These are phyloP conservation scores for Euthynnus affinis DNA, from an alignment of 2,797 vertebrate species.

Conservation along the genomic window DNA sequence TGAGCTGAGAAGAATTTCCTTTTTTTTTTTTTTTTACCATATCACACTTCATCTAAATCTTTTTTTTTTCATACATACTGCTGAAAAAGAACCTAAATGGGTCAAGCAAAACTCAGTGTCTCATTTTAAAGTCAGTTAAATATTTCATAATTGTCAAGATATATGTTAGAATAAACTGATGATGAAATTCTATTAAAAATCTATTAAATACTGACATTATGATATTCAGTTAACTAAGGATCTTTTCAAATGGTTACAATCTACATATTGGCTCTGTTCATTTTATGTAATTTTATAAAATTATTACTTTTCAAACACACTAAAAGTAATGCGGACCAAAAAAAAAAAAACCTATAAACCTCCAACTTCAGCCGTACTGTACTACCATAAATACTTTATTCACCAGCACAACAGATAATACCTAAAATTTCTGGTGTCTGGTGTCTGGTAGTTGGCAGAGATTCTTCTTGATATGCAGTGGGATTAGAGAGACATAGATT, in stretches of 20 bases:
- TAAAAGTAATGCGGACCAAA: background rate
- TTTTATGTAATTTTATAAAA: background rate
- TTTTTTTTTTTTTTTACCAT: too few relatives aligned
- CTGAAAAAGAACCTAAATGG: background rate
- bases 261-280: background rate
- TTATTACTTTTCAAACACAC: background rate
- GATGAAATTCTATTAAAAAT: background rate
- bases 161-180: background rate
- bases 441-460: background rate
- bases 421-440: background rate
- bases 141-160: background rate
- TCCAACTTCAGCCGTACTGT: background rate
- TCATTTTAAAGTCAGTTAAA: background rate
- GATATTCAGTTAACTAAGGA: background rate
- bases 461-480: background rate
- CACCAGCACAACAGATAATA: background rate
- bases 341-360: background rate
- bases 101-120: background rate
- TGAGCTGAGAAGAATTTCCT: too few relatives aligned
- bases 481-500: background rate
- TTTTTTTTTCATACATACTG: background rate
- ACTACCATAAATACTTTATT: background rate
- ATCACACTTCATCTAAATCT: too few relatives aligned
- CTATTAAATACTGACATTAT: background rate
- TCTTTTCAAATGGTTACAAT: constrained; percentile 1